Evolutionary conservation across 2,888 invertebrate genomes (phyloP).

Genomic region (Lepidocyrtinus sp.): DNA sequence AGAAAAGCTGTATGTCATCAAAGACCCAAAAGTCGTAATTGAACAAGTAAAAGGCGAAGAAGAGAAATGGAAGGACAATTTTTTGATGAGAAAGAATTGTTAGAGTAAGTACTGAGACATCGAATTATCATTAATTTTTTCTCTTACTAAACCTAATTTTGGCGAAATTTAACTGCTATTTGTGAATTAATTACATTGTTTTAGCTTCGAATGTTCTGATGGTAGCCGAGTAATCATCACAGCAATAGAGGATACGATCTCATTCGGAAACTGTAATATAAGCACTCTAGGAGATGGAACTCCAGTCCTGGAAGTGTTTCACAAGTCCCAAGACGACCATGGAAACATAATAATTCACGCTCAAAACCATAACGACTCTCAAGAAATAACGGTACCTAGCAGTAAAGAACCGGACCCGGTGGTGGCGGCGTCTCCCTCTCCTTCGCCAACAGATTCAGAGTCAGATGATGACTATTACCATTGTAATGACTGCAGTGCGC

Average conservation of each 20-base stretch:
- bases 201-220: conserved; percentile 28
- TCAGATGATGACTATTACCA: background rate
- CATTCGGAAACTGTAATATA: background rate
- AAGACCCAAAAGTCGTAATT: no score
- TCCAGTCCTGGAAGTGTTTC: conserved; percentile 23
- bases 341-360: background rate
- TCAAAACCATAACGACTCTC: background rate
- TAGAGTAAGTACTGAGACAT: conserved; percentile 31
- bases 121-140: background rate
- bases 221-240: conserved; percentile 35
- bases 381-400: no score
- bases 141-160: conserved; percentile 2
- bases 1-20: no score
- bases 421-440: background rate
- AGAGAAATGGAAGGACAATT: conserved; percentile 34
- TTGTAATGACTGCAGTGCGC: conserved; percentile 25
- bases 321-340: background rate
- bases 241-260: conserved; percentile 13
- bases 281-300: background rate
- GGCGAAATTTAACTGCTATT: background rate
- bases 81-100: conserved; percentile 36
- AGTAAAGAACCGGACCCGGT: background rate
- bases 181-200: background rate
- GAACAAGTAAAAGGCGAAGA: no score
- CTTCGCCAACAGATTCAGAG: background rate